phyloP scores from a whole-genome alignment of 2,888 invertebrate species.

The Hofmannophila pseudospretella region DNA sequence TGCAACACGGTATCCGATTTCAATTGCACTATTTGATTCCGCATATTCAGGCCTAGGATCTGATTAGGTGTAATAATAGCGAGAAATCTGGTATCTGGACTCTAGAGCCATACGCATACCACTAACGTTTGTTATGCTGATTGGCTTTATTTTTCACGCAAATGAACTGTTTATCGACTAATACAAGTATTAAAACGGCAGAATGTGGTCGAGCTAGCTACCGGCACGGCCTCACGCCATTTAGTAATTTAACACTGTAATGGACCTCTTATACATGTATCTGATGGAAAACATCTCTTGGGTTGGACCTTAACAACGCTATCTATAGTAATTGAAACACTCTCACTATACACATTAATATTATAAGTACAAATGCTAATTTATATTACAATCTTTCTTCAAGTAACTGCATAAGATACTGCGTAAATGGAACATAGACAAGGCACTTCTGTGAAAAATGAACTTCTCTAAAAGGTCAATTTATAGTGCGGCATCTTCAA shows the following conservation, averaged over 20 bases:
- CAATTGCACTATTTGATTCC: slow-evolving; percentile 11
- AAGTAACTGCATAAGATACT: slow-evolving; percentile 24
- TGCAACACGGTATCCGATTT: slow-evolving; percentile 17
- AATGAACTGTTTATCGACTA: slow-evolving; percentile 51
- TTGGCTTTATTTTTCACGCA: slow-evolving; percentile 53
- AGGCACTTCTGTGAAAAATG: slow-evolving; percentile 35
- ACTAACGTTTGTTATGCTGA: slow-evolving; percentile 49
- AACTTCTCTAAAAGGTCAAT: slow-evolving; percentile 37
- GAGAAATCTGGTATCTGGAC: slow-evolving; percentile 26
- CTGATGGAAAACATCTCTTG: slow-evolving; percentile 17
- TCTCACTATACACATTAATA: slow-evolving; percentile 1
- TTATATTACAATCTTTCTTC: slow-evolving; percentile 8
- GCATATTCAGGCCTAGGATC: slow-evolving; percentile 19
- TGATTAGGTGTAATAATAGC: slow-evolving; percentile 19
- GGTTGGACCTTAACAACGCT: not conserved
- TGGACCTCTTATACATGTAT: slow-evolving; percentile 36
- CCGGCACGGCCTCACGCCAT: slow-evolving; percentile 43
- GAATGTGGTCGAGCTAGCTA: slow-evolving; percentile 41
- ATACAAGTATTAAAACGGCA: slow-evolving; percentile 44
- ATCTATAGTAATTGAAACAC: slow-evolving; percentile 7
- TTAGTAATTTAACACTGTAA: slow-evolving; percentile 56
- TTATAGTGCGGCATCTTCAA: slow-evolving; percentile 48
- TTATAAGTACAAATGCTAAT: slow-evolving; percentile 2
- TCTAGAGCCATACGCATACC: slow-evolving; percentile 37
- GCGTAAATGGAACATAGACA: slow-evolving; percentile 29